Conservation (phyloP, 64 coral and sea anemone genomes). For the Montipora cactus region DNA sequence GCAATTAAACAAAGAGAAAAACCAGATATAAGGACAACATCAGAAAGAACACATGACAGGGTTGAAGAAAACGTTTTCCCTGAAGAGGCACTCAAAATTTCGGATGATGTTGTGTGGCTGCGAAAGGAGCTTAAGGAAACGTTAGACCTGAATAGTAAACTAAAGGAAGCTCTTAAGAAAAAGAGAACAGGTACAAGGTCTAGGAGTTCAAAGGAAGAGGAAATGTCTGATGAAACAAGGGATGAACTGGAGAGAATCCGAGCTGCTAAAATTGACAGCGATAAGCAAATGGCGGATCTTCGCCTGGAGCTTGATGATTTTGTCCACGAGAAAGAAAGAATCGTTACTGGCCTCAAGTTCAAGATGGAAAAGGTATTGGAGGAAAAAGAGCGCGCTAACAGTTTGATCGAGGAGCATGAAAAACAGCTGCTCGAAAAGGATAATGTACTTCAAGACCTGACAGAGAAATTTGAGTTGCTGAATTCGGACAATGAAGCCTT, state of each 20-base stretch:
- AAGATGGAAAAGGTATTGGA: conserved; percentile 25
- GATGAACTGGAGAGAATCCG: conserved; percentile 50
- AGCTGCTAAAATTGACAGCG: conserved; percentile 56
- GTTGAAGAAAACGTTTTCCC: not conserved
- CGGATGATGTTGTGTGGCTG: conserved; percentile 44
- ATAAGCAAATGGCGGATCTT: conserved; percentile 49
- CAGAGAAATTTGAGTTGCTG: conserved; percentile 2
- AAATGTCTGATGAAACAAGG: conserved; percentile 31
- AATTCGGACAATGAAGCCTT: not conserved
- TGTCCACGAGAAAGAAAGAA: conserved; percentile 74
- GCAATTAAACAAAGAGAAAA: not conserved
- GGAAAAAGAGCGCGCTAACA: conserved; percentile 61
- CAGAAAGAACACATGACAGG: not conserved
- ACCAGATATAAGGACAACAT: not conserved
- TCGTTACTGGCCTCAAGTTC: conserved; percentile 44
- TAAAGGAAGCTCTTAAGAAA: conserved; percentile 57
- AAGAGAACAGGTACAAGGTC: conserved; percentile 51
- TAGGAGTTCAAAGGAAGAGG: conserved; percentile 15
- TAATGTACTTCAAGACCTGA: conserved; percentile 28
- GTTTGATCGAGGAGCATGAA: conserved; percentile 37
- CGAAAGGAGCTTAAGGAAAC: conserved; percentile 44
- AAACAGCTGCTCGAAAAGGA: conserved; percentile 73
- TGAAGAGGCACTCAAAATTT: not conserved
- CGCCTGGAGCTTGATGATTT: conserved; percentile 71
- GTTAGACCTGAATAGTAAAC: conserved; percentile 44